Base-by-base conservation (phyloP, 1,140 invertebrate genomes). In the Hormaphis cornu region DNA sequence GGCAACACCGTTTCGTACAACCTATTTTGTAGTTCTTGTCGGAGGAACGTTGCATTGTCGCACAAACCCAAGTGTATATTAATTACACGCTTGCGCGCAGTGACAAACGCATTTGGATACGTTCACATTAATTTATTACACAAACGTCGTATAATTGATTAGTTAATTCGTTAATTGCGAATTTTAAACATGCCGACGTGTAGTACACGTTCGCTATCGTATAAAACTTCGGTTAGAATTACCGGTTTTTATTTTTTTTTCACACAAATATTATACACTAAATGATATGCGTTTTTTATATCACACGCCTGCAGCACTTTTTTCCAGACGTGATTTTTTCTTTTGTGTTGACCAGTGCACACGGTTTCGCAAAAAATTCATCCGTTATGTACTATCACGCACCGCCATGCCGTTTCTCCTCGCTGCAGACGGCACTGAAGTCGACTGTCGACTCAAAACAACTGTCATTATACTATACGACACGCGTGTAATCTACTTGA, bases 311-410 rank as follows among this genome's bases (percentile, higher is more conserved):
- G 52, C 28, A 33, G 16, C 18, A 18, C 33, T 53, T 53, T 33
- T n/a, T 53, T 33, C 9, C 30, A 33, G 9, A 46, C 20, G 9
- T 46, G 1, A 28, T 28, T 52, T 53, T 30, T 58, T 58, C 42
- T n/a, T 26, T 59, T n/a, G 40, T 42, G 9, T 44, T 16, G 22
- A 26, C 35, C 14, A 35, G 37, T 58, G 44, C 40, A 61, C 58
- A 61, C 58, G 58, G 44, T 40, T 61, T 61, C 37, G 44, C 58
- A 61, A 61, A 44, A 61, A 61, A 61, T 42, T 61, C 58, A 28
- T 61, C 58, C 58, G 44, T 61, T 61, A 61, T 40, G 42, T 44
- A 9, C 37, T 40, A 61, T 37, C 37, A 56, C 10, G 22, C 24
- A 14, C 24, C 28, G 50, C 50, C 50, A 18, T 28, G 14, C 26